Conservation (phyloP, 2,888 invertebrate species). For the Ophion slaviceki region DNA sequence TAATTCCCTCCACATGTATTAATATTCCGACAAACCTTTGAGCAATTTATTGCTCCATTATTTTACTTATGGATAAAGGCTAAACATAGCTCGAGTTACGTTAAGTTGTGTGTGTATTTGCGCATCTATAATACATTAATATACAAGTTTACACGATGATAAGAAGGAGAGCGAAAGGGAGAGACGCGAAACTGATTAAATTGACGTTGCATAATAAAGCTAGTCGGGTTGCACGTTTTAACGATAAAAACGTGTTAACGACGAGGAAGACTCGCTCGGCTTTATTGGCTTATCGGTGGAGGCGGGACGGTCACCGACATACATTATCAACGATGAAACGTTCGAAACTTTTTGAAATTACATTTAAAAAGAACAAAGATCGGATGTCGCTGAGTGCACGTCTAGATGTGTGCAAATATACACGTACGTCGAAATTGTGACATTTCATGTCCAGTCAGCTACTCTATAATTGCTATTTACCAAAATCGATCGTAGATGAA, state of each 20-base stretch:
- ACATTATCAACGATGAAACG: constrained; percentile 40
- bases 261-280: constrained; percentile 64
- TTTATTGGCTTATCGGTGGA: constrained; percentile 71
- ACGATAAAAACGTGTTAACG: constrained; percentile 64
- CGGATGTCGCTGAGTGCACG: background rate
- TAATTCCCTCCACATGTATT: too few species aligned
- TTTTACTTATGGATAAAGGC: background rate
- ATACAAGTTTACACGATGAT: constrained; percentile 39
- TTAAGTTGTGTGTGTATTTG: background rate
- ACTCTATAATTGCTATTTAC: background rate
- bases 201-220: constrained; percentile 69
- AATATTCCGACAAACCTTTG: too few species aligned
- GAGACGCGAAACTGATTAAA: constrained; percentile 67
- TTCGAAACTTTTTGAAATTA: constrained; percentile 53
- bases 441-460: background rate
- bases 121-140: constrained; percentile 6
- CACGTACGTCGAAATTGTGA: background rate
- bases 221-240: constrained; percentile 65
- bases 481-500: background rate
- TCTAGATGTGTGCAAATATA: background rate
- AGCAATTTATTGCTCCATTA: too few species aligned
- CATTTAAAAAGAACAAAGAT: constrained; percentile 27
- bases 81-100: too few species aligned
- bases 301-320: constrained; percentile 43
- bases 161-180: constrained; percentile 20